Percentiles rank a stretch among this genome's conserved stretches.
phyloP scores from a whole-genome alignment of 1,140 invertebrate genomes.

The Drosophila ananassae region DNA sequence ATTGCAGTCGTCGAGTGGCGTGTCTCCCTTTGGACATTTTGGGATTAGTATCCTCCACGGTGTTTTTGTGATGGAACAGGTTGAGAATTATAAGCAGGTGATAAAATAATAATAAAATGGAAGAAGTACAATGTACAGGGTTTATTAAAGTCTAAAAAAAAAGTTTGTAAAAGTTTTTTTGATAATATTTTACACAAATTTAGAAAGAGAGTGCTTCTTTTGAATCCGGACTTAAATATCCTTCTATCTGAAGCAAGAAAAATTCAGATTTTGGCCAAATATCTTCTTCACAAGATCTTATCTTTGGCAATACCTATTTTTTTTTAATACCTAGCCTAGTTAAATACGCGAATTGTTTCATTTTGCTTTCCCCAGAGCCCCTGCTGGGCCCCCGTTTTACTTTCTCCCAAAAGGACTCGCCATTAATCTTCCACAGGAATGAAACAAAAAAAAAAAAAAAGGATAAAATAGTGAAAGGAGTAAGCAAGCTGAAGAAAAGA shows the following conservation, averaged over 20 bases:
- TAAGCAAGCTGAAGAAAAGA: constrained; percentile 44
- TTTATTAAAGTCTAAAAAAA: too few relatives aligned
- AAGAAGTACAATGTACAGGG: neutral
- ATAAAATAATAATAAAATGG: neutral
- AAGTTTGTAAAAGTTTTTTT: too few relatives aligned
- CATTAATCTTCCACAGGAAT: constrained; percentile 40
- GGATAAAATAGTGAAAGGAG: constrained; percentile 41
- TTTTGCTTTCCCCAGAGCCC: neutral
- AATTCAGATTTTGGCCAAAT: too few relatives aligned
- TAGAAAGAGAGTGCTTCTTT: too few relatives aligned
- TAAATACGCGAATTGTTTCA: too few relatives aligned
- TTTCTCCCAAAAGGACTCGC: constrained; percentile 1
- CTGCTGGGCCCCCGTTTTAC: neutral
- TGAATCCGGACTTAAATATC: too few relatives aligned
- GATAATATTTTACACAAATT: too few relatives aligned
- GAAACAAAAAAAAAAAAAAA: neutral
- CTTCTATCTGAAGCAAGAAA: too few relatives aligned
- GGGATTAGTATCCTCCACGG: constrained; percentile 23
- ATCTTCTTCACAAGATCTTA: too few relatives aligned
- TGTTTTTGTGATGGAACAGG: neutral
- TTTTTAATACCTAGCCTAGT: too few relatives aligned
- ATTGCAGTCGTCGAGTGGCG: constrained; percentile 51
- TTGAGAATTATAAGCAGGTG: constrained; percentile 27
- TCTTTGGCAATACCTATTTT: too few relatives aligned
- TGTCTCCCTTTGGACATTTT: constrained; percentile 8